These are phyloP conservation scores for Poeciliopsis gracilis DNA, from an alignment of 2,797 vertebrate species.

Conservation along the genomic window DNA sequence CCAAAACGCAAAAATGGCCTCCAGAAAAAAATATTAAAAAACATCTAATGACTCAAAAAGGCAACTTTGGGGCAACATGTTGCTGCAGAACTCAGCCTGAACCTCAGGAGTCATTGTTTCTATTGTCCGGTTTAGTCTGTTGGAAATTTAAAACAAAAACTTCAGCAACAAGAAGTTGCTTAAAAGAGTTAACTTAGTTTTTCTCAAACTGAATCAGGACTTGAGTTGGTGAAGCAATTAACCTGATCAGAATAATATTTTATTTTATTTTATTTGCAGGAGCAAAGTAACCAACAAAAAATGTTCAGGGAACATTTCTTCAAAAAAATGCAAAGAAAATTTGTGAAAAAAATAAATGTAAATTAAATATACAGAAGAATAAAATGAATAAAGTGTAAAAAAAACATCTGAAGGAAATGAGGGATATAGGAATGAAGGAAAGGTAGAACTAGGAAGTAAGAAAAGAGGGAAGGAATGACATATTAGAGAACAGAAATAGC, in stretches of 20 bases:
- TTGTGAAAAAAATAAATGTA: neutral
- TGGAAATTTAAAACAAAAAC: neutral
- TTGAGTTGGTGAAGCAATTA: neutral
- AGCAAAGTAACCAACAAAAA: neutral
- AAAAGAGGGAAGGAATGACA: too few relatives aligned
- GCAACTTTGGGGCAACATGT: conserved; percentile 22
- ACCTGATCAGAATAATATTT: neutral
- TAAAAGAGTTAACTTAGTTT: neutral
- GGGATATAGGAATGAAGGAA: too few relatives aligned
- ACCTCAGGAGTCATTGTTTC: neutral
- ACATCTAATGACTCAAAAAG: conserved; percentile 31
- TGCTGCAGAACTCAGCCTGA: neutral
- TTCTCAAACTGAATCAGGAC: neutral
- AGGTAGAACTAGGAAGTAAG: too few relatives aligned
- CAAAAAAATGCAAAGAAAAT: neutral
- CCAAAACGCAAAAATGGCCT: conserved; percentile 33
- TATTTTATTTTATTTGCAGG: neutral
- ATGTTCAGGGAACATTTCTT: neutral
- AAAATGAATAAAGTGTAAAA: neutral
- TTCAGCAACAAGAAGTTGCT: neutral
- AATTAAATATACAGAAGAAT: neutral
- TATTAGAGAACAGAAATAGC: too few relatives aligned
- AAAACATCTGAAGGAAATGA: neutral
- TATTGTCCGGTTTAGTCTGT: neutral
- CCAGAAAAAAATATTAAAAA: conserved; percentile 11